phyloP scores from a whole-genome alignment of 2,113 vertebrate species.

The Eulacestoma nigropectus region DNA sequence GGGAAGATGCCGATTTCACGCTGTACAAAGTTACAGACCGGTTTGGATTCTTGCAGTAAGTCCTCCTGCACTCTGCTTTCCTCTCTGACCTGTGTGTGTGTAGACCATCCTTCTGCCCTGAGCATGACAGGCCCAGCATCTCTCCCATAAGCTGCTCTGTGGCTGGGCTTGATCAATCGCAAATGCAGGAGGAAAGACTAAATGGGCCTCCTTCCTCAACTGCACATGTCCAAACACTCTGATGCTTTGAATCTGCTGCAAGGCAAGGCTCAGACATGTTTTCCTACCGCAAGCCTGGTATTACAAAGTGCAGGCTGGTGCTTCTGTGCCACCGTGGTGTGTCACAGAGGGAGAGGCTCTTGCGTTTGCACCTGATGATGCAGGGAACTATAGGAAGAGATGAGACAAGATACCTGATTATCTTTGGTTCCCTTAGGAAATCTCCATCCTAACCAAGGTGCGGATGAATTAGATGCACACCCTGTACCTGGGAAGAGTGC shows the following conservation, averaged over 20 bases:
- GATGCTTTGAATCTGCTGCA: background rate
- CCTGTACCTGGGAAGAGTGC: background rate
- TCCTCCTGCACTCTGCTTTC: background rate
- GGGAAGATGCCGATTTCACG: constrained; percentile 85
- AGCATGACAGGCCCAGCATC: background rate
- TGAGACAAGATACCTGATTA: rapidly evolving
- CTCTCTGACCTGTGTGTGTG: rapidly evolving
- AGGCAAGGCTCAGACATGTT: background rate
- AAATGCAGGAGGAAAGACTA: background rate
- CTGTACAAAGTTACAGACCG: constrained; percentile 87
- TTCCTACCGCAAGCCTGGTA: background rate
- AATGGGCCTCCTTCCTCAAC: background rate
- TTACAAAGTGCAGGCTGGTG: background rate
- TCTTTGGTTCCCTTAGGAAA: background rate
- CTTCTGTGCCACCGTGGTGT: rapidly evolving
- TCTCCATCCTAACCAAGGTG: rapidly evolving
- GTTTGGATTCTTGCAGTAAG: constrained; percentile 89
- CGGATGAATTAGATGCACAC: background rate
- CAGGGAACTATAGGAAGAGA: background rate
- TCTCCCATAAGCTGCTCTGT: background rate
- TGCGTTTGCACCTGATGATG: background rate
- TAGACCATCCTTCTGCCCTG: background rate
- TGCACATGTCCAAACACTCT: background rate
- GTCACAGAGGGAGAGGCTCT: background rate
- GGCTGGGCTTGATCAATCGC: background rate